Evolutionary conservation across 1,140 invertebrate genomes (phyloP), one percentile per base, ranked within the genome.

Genomic region (Papilio polytes): DNA sequence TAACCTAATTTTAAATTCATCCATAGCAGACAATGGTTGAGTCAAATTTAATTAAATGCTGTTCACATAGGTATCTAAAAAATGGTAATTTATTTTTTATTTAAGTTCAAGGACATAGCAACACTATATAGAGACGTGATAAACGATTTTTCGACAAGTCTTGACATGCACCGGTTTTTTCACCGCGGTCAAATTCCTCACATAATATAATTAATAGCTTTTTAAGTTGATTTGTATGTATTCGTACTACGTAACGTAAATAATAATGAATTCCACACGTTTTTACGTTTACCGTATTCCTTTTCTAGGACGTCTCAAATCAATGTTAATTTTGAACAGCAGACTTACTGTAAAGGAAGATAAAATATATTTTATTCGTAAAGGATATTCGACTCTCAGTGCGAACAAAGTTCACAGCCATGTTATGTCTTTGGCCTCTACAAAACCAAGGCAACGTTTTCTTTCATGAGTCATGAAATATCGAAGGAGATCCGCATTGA

Each of bases 401-500:
- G 0, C 46, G 13, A 15, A 2, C 12, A 59, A 59, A 59, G 20
- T 22, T 63, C 59, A 63, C n/a, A 56, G 8, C 8, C 8, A 18
- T 7, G 51, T 4, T n/a, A 53, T 18, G 15, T 18, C 6, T 48
- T 48, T 51, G 48, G 15, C 15, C 13, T 51, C 48, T 51, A 51
- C 15, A 15, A 51, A 51, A 26, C 22, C 13, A 63, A 13, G 20
- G 22, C 12, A 26, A 63, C 1, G 59, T 63, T 63, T 12, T 63
- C 59, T 63, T 22, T 63, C 12, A 63, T 63, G 20, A 63, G 59
- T 63, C 59, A 63, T 26, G 59, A 63, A 63, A 63, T 9, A 26
- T 63, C 59, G 59, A 22, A 63, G 59, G 59, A 63, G 22, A 63
- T 56, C 53, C 53, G 53, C 53, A 56, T 56, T 9, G 1, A 20